Evolutionary conservation across 2,888 invertebrate genomes (phyloP), one percentile per base, ranked within the genome.

Genomic region (Ochropleura plecta): DNA sequence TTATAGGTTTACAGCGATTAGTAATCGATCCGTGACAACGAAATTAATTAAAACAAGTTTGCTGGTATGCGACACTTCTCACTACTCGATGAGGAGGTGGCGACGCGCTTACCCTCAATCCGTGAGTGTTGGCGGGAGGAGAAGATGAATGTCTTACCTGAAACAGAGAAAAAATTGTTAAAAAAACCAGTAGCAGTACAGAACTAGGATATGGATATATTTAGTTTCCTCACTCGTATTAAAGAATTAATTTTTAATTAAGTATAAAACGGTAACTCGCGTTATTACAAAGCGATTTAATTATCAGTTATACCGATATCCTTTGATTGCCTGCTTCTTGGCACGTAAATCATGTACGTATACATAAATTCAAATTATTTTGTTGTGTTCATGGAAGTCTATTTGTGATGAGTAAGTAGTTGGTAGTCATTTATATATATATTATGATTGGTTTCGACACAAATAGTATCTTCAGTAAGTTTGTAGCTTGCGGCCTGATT

Each of bases 21-120:
- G 82, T 73, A 68, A 78, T 73, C 75, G 79, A 75, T 71, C 67
- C 53, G 64, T 51, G 60, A 75, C 48, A 77, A 78, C 72, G 59
- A 73, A 83, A 79, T 82, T 84, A 79, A 83, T 86, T 86, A 74
- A 81, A 79, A 85, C 57, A 71, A 78, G 71, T 78, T 76, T n/a
- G 64, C 51, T 67, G 67, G 70, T 51, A 62, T 55, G 66, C 53
- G 73, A 9, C n/a, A 8, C n/a, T 18, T 18, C 5, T 48, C 30
- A 20, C 42, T 63, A n/a, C 59, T 55, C 20, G 18, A 44, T 20
- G 48, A 16, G 40, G 49, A 62, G 64, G 42, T 42, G 48, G 46
- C 46, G 12, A 40, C 30, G 46, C 46, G 1, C 18, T 63, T 78
- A 78, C 59, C 70, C 18, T 40, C 44, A 5, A 12, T 7, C 51